phyloP scores from a whole-genome alignment of 2,888 invertebrate genomes.

The Parnassius smintheus region DNA sequence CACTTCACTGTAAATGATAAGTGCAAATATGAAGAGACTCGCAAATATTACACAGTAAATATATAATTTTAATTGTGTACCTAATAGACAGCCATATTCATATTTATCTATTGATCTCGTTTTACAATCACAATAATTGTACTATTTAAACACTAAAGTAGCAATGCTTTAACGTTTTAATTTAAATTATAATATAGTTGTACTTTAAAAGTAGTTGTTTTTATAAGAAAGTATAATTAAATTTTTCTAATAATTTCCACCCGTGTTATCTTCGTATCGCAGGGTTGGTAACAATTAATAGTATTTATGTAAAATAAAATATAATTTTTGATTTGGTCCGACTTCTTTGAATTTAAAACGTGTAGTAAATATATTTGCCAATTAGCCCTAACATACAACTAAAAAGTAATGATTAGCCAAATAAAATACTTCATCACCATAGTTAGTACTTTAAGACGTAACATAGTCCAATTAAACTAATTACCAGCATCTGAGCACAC shows the following conservation, averaged over 20 bases:
- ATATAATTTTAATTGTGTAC: too few relatives aligned
- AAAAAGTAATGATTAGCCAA: not conserved
- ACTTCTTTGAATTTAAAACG: slow-evolving; percentile 1
- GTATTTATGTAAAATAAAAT: slow-evolving; percentile 9
- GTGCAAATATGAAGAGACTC: too few relatives aligned
- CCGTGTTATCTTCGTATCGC: slow-evolving; percentile 8
- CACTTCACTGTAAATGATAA: too few relatives aligned
- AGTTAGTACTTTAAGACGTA: slow-evolving; percentile 5
- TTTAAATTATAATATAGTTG: not conserved
- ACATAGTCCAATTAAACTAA: slow-evolving; percentile 7
- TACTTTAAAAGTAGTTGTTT: slow-evolving; percentile 1
- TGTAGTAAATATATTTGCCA: not conserved
- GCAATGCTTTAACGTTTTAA: slow-evolving; percentile 7
- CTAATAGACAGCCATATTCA: slow-evolving; percentile 12
- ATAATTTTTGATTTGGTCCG: slow-evolving; percentile 18
- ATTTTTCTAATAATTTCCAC: slow-evolving; percentile 4
- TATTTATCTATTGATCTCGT: slow-evolving; percentile 5
- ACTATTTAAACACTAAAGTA: slow-evolving; percentile 3
- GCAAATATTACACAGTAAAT: too few relatives aligned
- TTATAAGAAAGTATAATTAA: slow-evolving; percentile 9
- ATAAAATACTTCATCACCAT: not conserved
- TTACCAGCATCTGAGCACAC: slow-evolving; percentile 22
- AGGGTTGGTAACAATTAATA: slow-evolving; percentile 2
- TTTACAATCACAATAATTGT: not conserved
- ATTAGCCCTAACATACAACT: slow-evolving; percentile 9